Evolutionary conservation across 2,888 invertebrate species (phyloP).

Genomic region (Euphydryas editha): DNA sequence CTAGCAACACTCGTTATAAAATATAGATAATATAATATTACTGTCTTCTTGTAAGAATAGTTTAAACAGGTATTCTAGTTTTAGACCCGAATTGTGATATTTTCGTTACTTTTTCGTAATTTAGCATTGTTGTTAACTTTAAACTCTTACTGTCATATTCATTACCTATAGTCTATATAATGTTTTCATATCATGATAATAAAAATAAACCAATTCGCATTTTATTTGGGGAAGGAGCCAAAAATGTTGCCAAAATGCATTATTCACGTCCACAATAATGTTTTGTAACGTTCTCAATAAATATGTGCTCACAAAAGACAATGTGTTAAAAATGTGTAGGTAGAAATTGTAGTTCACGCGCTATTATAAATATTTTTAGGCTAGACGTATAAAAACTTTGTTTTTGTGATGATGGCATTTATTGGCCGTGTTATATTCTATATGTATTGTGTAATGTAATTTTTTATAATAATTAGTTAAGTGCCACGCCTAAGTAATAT

Average conservation of each 20-base stretch:
- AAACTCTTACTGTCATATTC: constrained; percentile 22
- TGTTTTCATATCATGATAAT: constrained; percentile 22
- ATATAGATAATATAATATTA: constrained; percentile 27
- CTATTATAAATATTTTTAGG: constrained; percentile 45
- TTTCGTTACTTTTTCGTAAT: constrained; percentile 57
- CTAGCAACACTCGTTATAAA: constrained; percentile 31
- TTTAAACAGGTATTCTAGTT: constrained; percentile 57
- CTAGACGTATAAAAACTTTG: constrained; percentile 53
- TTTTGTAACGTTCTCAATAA: constrained; percentile 53
- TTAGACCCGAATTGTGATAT: constrained; percentile 73
- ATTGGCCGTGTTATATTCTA: constrained; percentile 72
- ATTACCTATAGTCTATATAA: constrained; percentile 22
- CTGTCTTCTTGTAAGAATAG: constrained; percentile 25
- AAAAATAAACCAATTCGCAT: constrained; percentile 29
- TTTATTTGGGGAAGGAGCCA: constrained; percentile 75
- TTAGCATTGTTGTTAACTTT: constrained; percentile 39
- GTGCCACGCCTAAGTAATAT: constrained; percentile 79
- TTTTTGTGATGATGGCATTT: constrained; percentile 79
- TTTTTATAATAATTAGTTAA: constrained; percentile 76
- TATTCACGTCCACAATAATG: constrained; percentile 64
- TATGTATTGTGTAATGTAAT: constrained; percentile 61
- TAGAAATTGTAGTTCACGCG: constrained; percentile 48
- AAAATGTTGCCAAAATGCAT: constrained; percentile 78
- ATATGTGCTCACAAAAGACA: constrained; percentile 80
- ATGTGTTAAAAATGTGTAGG: constrained; percentile 58